phyloP scores from a whole-genome alignment of 2,797 vertebrate genomes.

The Psittacula echo region DNA sequence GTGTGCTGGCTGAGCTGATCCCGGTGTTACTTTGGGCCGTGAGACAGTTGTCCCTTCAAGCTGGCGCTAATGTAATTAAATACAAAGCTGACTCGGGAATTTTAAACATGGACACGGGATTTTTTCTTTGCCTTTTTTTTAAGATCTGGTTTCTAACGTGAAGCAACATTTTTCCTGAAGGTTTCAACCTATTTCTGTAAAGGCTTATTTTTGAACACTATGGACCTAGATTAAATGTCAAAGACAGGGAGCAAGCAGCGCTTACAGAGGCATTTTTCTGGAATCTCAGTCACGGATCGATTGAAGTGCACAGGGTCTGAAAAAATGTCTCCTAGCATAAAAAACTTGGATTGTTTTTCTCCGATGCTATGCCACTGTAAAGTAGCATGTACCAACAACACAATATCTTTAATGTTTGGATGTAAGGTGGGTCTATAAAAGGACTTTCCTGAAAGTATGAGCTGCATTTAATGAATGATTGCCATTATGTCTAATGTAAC shows the following conservation, averaged over 20 bases:
- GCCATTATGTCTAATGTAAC: constrained; percentile 16
- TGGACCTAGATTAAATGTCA: constrained; percentile 87
- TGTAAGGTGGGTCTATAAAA: constrained; percentile 87
- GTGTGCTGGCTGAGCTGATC: constrained; percentile 18
- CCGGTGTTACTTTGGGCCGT: background rate
- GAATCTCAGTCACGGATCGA: constrained; percentile 72
- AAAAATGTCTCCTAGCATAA: constrained; percentile 84
- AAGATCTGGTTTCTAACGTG: constrained; percentile 27
- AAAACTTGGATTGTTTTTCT: constrained; percentile 89
- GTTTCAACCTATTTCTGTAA: constrained; percentile 37
- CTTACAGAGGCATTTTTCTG: constrained; percentile 78
- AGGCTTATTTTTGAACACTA: constrained; percentile 59
- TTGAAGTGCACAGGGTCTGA: constrained; percentile 79
- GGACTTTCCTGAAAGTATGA: constrained; percentile 53
- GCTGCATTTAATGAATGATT: constrained; percentile 48
- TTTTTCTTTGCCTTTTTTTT: constrained; percentile 2
- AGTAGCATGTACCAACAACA: constrained; percentile 89
- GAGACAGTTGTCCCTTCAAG: constrained; percentile 24
- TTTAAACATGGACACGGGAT: constrained; percentile 44
- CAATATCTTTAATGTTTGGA: constrained; percentile 90
- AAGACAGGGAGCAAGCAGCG: constrained; percentile 81
- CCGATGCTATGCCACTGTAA: constrained; percentile 90
- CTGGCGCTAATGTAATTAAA: background rate
- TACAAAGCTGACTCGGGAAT: constrained; percentile 2
- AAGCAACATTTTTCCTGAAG: constrained; percentile 35